Evolutionary conservation across 64 coral and sea anemone genomes (phyloP).

Genomic region (Anthopleura sola): DNA sequence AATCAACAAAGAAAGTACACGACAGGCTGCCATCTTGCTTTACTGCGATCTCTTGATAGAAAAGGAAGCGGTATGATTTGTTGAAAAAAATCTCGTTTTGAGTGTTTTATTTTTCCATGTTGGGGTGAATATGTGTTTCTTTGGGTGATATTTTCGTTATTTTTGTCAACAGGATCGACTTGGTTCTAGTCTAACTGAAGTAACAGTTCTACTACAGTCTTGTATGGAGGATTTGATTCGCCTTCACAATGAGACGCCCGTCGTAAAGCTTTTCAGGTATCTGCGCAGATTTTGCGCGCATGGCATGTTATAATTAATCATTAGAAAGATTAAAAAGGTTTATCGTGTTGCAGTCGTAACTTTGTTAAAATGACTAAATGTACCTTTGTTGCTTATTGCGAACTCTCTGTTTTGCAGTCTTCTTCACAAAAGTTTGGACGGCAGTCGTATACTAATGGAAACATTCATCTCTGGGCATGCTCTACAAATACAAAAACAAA

Average conservation of each 20-base stretch:
- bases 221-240: slow-evolving; percentile 42
- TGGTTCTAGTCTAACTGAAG: slow-evolving; percentile 19
- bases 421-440: slow-evolving; percentile 39
- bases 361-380: neutral
- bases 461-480: slow-evolving; percentile 14
- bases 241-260: slow-evolving; percentile 45
- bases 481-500: neutral
- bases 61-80: slow-evolving; percentile 30
- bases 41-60: slow-evolving; percentile 59
- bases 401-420: neutral
- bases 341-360: no score
- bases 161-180: slow-evolving; percentile 29
- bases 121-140: neutral
- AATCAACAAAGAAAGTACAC: slow-evolving; percentile 36
- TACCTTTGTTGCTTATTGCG: neutral
- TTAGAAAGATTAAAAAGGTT: neutral
- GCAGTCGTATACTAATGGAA: slow-evolving; percentile 44
- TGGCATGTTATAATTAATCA: neutral
- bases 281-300: neutral
- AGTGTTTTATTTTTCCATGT: neutral
- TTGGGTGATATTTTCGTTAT: neutral
- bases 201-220: slow-evolving; percentile 31
- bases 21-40: slow-evolving; percentile 30
- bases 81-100: neutral
- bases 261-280: slow-evolving; percentile 57